Evolutionary conservation across 2,888 invertebrate species (phyloP).

Genomic region (Harpalus rufipes): DNA sequence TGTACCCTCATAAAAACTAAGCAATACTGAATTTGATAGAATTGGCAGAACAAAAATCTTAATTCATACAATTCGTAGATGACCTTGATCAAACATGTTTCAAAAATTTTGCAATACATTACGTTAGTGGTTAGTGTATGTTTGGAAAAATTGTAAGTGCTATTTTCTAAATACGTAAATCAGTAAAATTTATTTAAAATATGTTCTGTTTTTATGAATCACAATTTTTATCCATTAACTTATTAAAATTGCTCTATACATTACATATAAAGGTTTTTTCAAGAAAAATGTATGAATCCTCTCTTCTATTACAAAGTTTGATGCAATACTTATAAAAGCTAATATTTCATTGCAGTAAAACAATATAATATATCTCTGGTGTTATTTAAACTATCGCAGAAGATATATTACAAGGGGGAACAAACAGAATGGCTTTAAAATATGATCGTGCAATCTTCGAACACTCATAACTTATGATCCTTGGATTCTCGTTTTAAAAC

Average conservation of each 20-base stretch:
- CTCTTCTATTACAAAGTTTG: constrained; percentile 10
- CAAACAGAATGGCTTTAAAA: constrained; percentile 20
- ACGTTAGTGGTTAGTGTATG: no score
- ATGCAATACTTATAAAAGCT: background rate
- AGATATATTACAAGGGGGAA: constrained; percentile 18
- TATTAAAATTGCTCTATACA: background rate
- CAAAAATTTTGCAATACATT: no score
- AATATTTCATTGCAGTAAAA: constrained; percentile 40
- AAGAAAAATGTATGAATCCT: background rate
- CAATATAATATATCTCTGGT: constrained; percentile 23
- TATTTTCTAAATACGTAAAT: no score
- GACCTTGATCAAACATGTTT: no score
- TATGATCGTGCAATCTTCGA: constrained; percentile 43
- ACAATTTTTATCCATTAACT: background rate
- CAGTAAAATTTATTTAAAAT: no score
- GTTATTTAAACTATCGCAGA: constrained; percentile 15
- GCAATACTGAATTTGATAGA: no score
- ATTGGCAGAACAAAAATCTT: no score
- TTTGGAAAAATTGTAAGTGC: no score
- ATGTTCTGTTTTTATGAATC: background rate
- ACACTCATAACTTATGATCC: constrained; percentile 36
- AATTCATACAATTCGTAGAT: no score
- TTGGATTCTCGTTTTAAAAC: background rate
- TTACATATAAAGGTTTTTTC: background rate
- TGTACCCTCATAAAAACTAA: no score